phyloP scores from a whole-genome alignment of 1,140 invertebrate species.

The Phymorhynchus buccinoides region DNA sequence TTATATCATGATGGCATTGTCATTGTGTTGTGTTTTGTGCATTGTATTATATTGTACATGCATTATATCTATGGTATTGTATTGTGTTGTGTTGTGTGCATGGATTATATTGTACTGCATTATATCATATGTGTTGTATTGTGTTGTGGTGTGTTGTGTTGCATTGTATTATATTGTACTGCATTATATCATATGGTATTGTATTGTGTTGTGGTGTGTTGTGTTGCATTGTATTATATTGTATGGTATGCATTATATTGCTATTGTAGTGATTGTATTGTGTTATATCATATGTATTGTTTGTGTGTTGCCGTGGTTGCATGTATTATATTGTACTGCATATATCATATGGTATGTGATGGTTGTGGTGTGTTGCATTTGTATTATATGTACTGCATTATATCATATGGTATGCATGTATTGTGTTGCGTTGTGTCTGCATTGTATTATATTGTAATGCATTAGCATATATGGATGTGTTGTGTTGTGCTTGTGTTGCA shows the following conservation, averaged over 20 bases:
- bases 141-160: background rate
- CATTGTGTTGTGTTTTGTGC: too few species aligned
- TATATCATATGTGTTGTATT: background rate
- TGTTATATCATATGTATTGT: background rate
- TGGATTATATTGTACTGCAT: background rate
- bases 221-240: background rate
- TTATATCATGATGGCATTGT: too few species aligned
- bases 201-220: background rate
- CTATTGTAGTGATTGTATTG: background rate
- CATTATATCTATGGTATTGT: too few species aligned
- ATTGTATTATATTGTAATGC: too few species aligned
- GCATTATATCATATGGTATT: too few species aligned
- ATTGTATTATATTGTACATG: too few species aligned
- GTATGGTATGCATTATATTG: background rate
- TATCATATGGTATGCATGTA: too few species aligned
- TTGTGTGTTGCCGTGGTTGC: too few species aligned
- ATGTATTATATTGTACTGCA: background rate
- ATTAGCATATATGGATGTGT: too few species aligned
- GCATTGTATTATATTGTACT: background rate
- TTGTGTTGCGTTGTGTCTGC: too few species aligned
- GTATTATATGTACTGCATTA: background rate
- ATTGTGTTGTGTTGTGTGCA: background rate
- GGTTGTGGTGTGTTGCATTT: background rate
- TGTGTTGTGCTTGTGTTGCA: too few species aligned
- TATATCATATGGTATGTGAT: background rate